phyloP scores from a whole-genome alignment of 1,140 invertebrate genomes.

The Drosophila aff. region DNA sequence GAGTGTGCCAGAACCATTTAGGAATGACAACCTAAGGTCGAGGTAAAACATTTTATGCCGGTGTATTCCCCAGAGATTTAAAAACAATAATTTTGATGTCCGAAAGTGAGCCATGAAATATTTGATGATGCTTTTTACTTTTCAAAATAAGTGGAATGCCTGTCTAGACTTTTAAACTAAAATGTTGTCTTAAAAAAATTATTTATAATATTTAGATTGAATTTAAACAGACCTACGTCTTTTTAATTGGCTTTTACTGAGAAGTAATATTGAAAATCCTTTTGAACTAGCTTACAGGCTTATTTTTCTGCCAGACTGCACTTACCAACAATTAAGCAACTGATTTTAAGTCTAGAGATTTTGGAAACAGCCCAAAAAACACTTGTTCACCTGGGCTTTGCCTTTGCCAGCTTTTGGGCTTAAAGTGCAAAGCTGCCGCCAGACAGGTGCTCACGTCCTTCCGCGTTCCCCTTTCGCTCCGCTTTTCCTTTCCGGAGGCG shows the following conservation, averaged over 20 bases:
- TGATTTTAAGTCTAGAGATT: constrained; percentile 15
- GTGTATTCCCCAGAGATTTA: constrained; percentile 7
- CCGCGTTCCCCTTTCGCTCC: not conserved
- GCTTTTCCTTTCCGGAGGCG: constrained; percentile 19
- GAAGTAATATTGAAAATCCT: not conserved
- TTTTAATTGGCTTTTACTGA: not conserved
- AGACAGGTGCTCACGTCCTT: constrained; percentile 14
- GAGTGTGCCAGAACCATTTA: constrained; percentile 22
- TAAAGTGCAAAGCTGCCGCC: constrained; percentile 27
- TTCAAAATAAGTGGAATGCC: not conserved
- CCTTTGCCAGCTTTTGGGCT: constrained; percentile 50
- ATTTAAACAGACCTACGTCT: not conserved
- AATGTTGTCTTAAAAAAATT: not conserved
- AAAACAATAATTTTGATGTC: constrained; percentile 13
- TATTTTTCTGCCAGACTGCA: constrained; percentile 1
- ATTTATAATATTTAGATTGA: not conserved
- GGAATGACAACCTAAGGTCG: constrained; percentile 4
- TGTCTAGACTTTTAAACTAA: no score
- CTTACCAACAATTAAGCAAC: constrained; percentile 29
- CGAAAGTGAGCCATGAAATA: not conserved
- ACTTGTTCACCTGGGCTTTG: constrained; percentile 27
- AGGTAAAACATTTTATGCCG: constrained; percentile 41
- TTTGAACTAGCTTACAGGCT: not conserved
- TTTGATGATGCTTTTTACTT: not conserved
- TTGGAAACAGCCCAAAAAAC: constrained; percentile 14